Conservation (phyloP, 2,113 vertebrate species). For the Trinectes maculatus region DNA sequence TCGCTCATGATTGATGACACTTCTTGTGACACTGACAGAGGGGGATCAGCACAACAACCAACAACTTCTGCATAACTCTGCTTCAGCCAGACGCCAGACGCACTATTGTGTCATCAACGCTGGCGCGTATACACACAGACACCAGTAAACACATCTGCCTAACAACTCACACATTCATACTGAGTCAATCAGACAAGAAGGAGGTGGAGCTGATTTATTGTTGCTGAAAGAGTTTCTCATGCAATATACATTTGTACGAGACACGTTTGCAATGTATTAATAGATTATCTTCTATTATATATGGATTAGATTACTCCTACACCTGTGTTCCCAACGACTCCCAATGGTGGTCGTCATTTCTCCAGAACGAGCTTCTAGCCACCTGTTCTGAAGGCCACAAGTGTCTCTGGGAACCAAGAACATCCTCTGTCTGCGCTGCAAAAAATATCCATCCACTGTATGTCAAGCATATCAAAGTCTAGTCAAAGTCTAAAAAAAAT, state of each 20-base stretch:
- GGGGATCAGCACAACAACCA: conserved; percentile 78
- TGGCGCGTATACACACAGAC: conserved; percentile 51
- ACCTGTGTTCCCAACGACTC: conserved; percentile 54
- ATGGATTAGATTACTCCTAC: conserved; percentile 56
- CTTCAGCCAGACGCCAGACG: conserved; percentile 69
- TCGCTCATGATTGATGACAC: conserved; percentile 71
- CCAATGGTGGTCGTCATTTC: conserved; percentile 43
- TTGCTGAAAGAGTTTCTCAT: conserved; percentile 63
- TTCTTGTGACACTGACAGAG: conserved; percentile 73
- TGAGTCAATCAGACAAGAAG: conserved; percentile 36
- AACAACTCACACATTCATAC: conserved; percentile 48
- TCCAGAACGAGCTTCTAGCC: conserved; percentile 62
- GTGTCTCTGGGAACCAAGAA: conserved; percentile 35
- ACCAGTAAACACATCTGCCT: conserved; percentile 9
- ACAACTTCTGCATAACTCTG: conserved; percentile 76
- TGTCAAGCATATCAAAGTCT: not conserved
- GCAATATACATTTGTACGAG: conserved; percentile 37
- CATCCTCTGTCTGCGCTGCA: conserved; percentile 35
- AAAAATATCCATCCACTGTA: conserved; percentile 20
- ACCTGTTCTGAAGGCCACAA: conserved; percentile 65
- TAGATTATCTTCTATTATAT: conserved; percentile 55
- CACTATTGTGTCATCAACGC: conserved; percentile 66
- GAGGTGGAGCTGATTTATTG: conserved; percentile 59
- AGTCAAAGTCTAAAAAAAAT: not conserved
- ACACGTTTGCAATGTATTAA: conserved; percentile 49